Conservation (phyloP, 2,797 vertebrate species). For the Arnoldichthys spilopterus region DNA sequence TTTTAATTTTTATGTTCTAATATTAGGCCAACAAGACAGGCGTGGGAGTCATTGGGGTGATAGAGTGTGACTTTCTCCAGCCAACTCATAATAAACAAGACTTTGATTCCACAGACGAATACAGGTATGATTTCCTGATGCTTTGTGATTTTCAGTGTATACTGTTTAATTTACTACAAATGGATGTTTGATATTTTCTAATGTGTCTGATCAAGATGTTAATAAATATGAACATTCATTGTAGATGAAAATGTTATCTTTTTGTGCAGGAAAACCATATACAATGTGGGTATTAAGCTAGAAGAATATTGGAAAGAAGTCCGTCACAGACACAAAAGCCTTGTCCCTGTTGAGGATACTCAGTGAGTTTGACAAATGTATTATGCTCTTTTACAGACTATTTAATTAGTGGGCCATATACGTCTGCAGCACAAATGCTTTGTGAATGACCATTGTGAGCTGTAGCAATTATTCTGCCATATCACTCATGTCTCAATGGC, state of each 20-base stretch:
- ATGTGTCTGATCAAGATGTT: too few relatives aligned
- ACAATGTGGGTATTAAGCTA: slow-evolving; percentile 84
- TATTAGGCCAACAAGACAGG: slow-evolving; percentile 87
- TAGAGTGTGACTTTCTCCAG: slow-evolving; percentile 92
- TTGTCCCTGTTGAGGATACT: slow-evolving; percentile 78
- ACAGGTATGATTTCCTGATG: slow-evolving; percentile 80
- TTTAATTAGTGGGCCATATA: background rate
- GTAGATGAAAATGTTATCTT: background rate
- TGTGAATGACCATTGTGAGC: too few relatives aligned
- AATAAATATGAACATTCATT: too few relatives aligned
- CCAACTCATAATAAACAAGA: slow-evolving; percentile 98
- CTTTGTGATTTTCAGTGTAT: background rate
- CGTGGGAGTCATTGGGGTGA: slow-evolving; percentile 91
- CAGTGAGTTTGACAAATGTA: slow-evolving; percentile 66
- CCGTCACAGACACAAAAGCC: slow-evolving; percentile 71
- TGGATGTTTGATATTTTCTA: slow-evolving; percentile 21
- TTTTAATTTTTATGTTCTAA: background rate
- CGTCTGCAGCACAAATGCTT: too few relatives aligned
- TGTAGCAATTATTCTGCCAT: too few relatives aligned
- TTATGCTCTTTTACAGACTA: background rate
- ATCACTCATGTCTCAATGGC: too few relatives aligned
- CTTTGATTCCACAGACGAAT: slow-evolving; percentile 92
- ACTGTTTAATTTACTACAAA: background rate
- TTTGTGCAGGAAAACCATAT: slow-evolving; percentile 82
- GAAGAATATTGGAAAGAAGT: slow-evolving; percentile 94